Base-by-base conservation (phyloP, 2,888 invertebrate genomes). In the Drosophila flavopinicola region DNA sequence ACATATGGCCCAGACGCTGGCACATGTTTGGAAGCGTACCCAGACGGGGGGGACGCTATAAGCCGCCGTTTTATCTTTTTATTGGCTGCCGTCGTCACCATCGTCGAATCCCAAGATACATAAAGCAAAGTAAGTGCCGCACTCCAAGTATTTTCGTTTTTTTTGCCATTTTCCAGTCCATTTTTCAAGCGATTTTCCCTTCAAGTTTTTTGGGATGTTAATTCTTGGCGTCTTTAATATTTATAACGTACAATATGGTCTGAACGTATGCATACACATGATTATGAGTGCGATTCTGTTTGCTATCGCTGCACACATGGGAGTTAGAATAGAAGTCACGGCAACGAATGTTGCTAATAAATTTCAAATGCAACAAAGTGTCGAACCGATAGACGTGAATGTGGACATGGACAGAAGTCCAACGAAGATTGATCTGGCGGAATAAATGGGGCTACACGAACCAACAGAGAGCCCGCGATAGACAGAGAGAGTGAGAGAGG, bases 391-490 rank as follows among this genome's bases (percentile, higher is more conserved):
- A 75, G 78, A 76, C 49, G 53, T 58, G 39, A 15, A 33, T 32
- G 42, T 61, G 71, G 42, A 32, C 54, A 52, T 56, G 56, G 59
- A 73, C 74, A 80, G 63, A 70, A 75, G 69, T 66, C 57, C 78
- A 75, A 88, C 82, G 84, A 85, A 85, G 87, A 87, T 87, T 87
- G 87, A 87, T 87, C 82, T 87, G 79, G 85, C 70, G 87, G 84
- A 88, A 87, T 88, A 79, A 87, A 83, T 87, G 85, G 76, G 66
- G 49, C 70, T 58, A 66, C 63, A 60, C 13, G 35, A 20, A 3
- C 37, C n/a, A n/a, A n/a, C n/a, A n/a, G n/a, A 1, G 10, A 25
- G 10, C 1, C n/a, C n/a, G n/a, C n/a, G 51, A 20, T 24, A 6
- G 7, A 7, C 49, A 4, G 24, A 30, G 25, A 15, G 11, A n/a